Evolutionary conservation across 2,113 vertebrate genomes (phyloP).

Genomic region (Pelvicachromis taeniatus): DNA sequence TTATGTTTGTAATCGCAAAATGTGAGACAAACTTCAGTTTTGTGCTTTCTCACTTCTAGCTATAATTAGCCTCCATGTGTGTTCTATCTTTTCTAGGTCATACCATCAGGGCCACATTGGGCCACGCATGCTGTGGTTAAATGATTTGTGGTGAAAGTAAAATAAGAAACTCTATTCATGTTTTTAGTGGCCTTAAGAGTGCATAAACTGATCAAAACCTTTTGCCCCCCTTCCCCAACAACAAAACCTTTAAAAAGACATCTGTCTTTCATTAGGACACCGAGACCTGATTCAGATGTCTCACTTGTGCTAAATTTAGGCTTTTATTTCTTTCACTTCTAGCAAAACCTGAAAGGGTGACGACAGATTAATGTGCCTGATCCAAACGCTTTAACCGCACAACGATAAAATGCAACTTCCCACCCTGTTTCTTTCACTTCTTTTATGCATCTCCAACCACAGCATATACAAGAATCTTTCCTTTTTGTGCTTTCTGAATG

Average conservation of each 20-base stretch:
- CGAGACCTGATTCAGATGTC: slow-evolving; percentile 1
- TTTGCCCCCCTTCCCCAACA: neutral
- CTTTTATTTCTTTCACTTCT: slow-evolving; percentile 18
- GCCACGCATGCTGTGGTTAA: neutral
- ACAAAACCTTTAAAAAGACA: slow-evolving; percentile 3
- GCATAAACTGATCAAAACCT: neutral
- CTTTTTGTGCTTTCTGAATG: slow-evolving; percentile 16
- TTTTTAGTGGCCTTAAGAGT: neutral
- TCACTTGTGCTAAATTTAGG: slow-evolving; percentile 24
- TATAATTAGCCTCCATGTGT: neutral
- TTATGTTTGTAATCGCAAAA: slow-evolving; percentile 7
- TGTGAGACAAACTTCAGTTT: neutral
- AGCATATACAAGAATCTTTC: neutral
- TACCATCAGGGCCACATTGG: neutral
- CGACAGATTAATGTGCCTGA: slow-evolving; percentile 39
- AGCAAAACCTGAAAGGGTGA: slow-evolving; percentile 21
- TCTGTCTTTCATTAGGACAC: slow-evolving; percentile 23
- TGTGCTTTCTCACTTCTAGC: neutral
- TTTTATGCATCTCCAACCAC: neutral
- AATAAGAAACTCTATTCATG: neutral
- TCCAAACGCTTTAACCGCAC: slow-evolving; percentile 20
- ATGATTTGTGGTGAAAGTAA: neutral
- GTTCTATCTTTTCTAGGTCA: neutral
- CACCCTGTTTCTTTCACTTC: neutral
- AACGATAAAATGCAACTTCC: slow-evolving; percentile 13